Base-by-base conservation (phyloP, 2,797 vertebrate species). In the Diplodus puntazzo region DNA sequence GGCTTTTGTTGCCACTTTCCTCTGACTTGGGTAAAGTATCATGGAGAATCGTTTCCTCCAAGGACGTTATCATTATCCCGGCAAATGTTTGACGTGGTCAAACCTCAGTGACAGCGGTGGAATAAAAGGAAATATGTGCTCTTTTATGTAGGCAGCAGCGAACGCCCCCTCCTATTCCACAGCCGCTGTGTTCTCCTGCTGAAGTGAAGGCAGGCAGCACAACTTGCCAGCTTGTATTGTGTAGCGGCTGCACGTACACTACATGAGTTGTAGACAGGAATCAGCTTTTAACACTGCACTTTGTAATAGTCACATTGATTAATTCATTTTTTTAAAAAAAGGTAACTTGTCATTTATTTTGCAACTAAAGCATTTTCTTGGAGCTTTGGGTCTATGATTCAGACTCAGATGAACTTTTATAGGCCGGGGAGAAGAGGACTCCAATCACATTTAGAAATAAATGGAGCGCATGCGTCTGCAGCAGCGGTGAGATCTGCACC, bases 81-180 rank as follows among this genome's bases (percentile, higher is more conserved):
- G 52, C 6, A n/a, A 67, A 61, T 71, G 58, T 68, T n/a, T 77
- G 79, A 77, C 17, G 46, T 20, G 66, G 63, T 75, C 67, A 69
- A 18, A 80, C 4, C 1, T 55, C 46, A 27, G 65, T 39, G 59
- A 54, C 46, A 53, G 72, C 17, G 1, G 6, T 23, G 20, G 65
- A 12, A 39, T 34, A 57, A 77, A 70, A 30, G 43, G 9, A 77
- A 59, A 50, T 46, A 11, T 43, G 34, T 34, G 64, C 50, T 75
- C 34, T 27, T 70, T 60, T 45, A 75, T 53, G 66, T 71, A 23
- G 64, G 72, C 60, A 67, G 68, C 39, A 66, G 59, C 9, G 1
- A 34, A 59, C 49, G 4, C 57, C 53, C 58, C 21, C 71, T 54
- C 45, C 11, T 63, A 12, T 79, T 68, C 54, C 27, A 43, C 66